These are phyloP conservation scores for Triplophysa rosa DNA, from an alignment of 2,113 vertebrate species.

Conservation along the genomic window DNA sequence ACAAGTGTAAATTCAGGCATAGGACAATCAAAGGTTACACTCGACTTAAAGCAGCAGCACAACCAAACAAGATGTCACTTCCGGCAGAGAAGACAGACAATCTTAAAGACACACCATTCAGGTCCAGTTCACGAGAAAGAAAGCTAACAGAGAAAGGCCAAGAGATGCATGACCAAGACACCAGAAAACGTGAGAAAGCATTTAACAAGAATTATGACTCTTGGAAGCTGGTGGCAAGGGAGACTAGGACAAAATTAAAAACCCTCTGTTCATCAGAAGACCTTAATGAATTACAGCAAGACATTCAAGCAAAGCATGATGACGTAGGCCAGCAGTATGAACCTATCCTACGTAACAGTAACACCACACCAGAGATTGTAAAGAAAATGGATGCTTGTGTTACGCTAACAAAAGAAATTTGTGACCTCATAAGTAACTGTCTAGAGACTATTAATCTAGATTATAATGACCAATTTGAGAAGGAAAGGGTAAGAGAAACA, in stretches of 20 bases:
- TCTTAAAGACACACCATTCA: neutral
- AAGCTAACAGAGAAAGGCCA: slow-evolving; percentile 43
- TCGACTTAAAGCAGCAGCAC: too few relatives aligned
- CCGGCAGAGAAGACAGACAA: too few relatives aligned
- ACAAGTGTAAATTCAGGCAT: too few relatives aligned
- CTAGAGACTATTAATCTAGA: slow-evolving; percentile 32
- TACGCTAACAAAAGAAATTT: slow-evolving; percentile 26
- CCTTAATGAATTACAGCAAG: slow-evolving; percentile 34
- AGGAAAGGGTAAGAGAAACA: slow-evolving; percentile 41
- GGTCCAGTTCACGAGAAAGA: slow-evolving; percentile 39
- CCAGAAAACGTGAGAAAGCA: slow-evolving; percentile 43
- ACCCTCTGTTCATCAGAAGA: slow-evolving; percentile 32
- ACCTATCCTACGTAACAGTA: slow-evolving; percentile 41
- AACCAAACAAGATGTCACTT: too few relatives aligned
- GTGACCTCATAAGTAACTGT: slow-evolving; percentile 26
- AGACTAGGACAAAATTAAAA: slow-evolving; percentile 46
- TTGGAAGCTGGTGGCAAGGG: slow-evolving; percentile 44
- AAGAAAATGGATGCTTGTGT: slow-evolving; percentile 51
- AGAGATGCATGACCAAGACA: slow-evolving; percentile 45
- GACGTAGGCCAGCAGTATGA: slow-evolving; percentile 33
- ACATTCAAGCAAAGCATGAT: neutral
- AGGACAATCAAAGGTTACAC: too few relatives aligned
- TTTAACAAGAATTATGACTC: slow-evolving; percentile 47
- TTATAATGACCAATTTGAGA: slow-evolving; percentile 38
- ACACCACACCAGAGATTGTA: slow-evolving; percentile 44